phyloP scores from a whole-genome alignment of 1,140 invertebrate genomes.

The Drosophila repleta region DNA sequence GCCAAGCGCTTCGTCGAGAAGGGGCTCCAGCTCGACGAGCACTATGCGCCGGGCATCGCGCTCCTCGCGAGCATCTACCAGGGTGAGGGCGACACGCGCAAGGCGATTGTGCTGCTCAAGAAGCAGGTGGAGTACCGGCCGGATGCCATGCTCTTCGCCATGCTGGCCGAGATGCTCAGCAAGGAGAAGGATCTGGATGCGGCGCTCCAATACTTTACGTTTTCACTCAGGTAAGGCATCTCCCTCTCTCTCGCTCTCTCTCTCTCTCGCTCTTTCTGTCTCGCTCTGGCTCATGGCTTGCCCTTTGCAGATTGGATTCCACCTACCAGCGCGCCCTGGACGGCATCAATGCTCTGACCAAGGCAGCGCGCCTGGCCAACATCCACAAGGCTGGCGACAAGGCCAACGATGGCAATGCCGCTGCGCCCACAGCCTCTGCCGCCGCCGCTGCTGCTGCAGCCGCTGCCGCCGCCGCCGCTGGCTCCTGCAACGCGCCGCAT shows the following conservation, averaged over 20 bases:
- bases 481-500: not conserved
- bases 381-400: conserved; percentile 1
- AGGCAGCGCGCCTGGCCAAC: conserved; percentile 22
- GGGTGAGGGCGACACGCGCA: conserved; percentile 45
- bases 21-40: conserved; percentile 68
- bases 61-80: conserved; percentile 68
- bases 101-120: conserved; percentile 65
- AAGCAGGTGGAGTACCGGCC: conserved; percentile 63
- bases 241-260: not conserved
- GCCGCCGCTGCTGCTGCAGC: not conserved
- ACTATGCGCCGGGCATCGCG: conserved; percentile 65
- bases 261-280: not conserved
- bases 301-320: conserved; percentile 57
- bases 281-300: not conserved
- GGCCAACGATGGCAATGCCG: not conserved
- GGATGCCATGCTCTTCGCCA: conserved; percentile 59
- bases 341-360: conserved; percentile 63
- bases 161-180: conserved; percentile 66
- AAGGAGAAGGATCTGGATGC: conserved; percentile 57
- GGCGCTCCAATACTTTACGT: conserved; percentile 72
- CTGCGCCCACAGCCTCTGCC: not conserved
- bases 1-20: conserved; percentile 60
- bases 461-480: not conserved
- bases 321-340: conserved; percentile 56
- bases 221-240: conserved; percentile 66